Evolutionary conservation across 2,113 vertebrate genomes (phyloP).

Genomic region (Anguilla japonica): DNA sequence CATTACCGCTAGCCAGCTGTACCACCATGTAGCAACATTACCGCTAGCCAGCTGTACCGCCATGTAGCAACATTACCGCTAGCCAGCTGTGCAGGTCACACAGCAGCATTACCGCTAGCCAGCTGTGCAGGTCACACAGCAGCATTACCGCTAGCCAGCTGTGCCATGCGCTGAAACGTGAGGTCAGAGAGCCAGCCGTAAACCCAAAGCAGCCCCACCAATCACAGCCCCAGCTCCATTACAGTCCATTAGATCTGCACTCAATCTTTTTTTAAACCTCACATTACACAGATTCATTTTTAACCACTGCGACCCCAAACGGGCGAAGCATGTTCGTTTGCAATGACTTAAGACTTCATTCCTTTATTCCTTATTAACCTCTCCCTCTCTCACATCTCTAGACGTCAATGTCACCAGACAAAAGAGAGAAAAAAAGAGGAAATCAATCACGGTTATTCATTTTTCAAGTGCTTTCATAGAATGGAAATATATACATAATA

Average conservation of each 20-base stretch:
- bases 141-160: no score
- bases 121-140: no score
- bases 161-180: neutral
- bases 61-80: no score
- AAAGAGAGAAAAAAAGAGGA: slow-evolving; percentile 66
- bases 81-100: no score
- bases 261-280: no score
- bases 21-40: no score
- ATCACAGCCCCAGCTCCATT: no score
- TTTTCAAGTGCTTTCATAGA: slow-evolving; percentile 72
- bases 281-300: slow-evolving; percentile 51
- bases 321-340: slow-evolving; percentile 64
- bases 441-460: slow-evolving; percentile 64
- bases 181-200: neutral
- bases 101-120: no score
- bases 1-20: no score
- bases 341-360: slow-evolving; percentile 74
- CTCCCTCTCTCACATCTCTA: slow-evolving; percentile 64
- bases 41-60: no score
- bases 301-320: slow-evolving; percentile 69
- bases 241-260: no score
- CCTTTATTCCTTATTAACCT: slow-evolving; percentile 74
- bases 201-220: neutral
- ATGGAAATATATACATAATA: slow-evolving; percentile 47
- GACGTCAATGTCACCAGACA: slow-evolving; percentile 76